Base-by-base conservation (phyloP, 2,113 vertebrate species). In the Lepidothrix coronata region DNA sequence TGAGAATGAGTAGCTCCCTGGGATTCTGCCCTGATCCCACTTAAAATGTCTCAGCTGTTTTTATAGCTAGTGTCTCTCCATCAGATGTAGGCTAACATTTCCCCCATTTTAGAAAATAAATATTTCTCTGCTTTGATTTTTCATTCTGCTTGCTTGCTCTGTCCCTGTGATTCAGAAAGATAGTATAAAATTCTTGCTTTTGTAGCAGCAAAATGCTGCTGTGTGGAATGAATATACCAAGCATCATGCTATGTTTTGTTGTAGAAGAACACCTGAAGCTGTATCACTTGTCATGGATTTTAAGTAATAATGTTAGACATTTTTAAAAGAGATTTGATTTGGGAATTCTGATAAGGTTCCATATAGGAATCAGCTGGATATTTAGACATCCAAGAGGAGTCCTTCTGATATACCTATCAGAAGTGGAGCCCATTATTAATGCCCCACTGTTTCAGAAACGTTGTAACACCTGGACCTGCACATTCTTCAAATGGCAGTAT, bases 361-460 rank as follows among this genome's bases (percentile, higher is more conserved):
- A 35, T 88, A 27, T 46, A 83, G 62, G 63, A 85, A 83, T 74
- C 81, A 83, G 91, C 75, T 77, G 94, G 95, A 46, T 85, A 76
- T 80, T 65, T 88, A 83, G 55, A 59, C 61, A 81, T 91, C 63
- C 67, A 79, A 52, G 80, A 68, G 37, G 52, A 91, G 41, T 48
- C 49, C 37, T 80, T 21, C 41, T 55, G 20, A 22, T 70, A 30
- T 14, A 43, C 33, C n/a, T 22, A 35, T 21, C 63, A 25, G 58
- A 66, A 90, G 19, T 74, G 85, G 78, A 91, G 85, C 75, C 96
- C 82, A 62, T 93, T 97, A 96, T 76, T 95, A 66, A 85, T 90
- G 67, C 37, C 39, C 75, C 58, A 41, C 74, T 70, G 78, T 91
- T 91, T 88, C 89, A 96, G 91, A 85, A 93, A 88, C 33, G 52